Base-by-base conservation (phyloP, 2,113 vertebrate species). In the Thomomys bottae region DNA sequence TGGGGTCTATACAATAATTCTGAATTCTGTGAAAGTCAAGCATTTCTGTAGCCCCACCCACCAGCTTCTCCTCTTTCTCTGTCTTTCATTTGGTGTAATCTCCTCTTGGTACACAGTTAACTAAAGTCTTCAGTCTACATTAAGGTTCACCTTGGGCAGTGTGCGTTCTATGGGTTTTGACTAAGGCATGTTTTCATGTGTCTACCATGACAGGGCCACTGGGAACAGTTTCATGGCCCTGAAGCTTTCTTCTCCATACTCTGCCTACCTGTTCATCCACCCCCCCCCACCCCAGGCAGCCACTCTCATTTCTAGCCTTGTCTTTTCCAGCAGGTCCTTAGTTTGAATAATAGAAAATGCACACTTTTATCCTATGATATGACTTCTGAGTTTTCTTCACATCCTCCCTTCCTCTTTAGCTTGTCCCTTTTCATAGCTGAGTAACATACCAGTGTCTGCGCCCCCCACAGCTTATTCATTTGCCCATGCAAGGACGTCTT, bases 141-240 rank as follows among this genome's bases (percentile, higher is more conserved):
- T 11, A 3, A 40, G 26, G 80, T 8, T 79, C 3, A 0, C 20
- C 0, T 2, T 30, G 32, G 57, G 36, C 5, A 10, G 1, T 9
- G 2, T 17, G 0, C 0, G 0, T 40, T 15, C 72, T 21, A 0
- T 24, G 42, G 45, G 49, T 8, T 63, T 54, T 76, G 61, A 75
- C 68, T 28, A 8, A 40, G 4, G 17, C 4, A 0, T 5, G 0
- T 2, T 2, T 28, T 0, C 23, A 0, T 0, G 0, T 45, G 1
- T 15, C 45, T 8, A 4, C 34, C 38, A 15, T 24, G 0, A 10
- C 2, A 6, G 40, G 20, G 0, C 21, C 18, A 5, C 6, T 30
- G 11, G 6, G 36, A 45, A 30, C 6, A 18, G 85, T 14, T 34
- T 30, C 57, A 20, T 3, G 1, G 24, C 10, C 45, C 11, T 10